Evolutionary conservation across 1,140 invertebrate species (phyloP), one percentile per base, ranked within the genome.

Genomic region (Drosophila sulfurigaster): DNA sequence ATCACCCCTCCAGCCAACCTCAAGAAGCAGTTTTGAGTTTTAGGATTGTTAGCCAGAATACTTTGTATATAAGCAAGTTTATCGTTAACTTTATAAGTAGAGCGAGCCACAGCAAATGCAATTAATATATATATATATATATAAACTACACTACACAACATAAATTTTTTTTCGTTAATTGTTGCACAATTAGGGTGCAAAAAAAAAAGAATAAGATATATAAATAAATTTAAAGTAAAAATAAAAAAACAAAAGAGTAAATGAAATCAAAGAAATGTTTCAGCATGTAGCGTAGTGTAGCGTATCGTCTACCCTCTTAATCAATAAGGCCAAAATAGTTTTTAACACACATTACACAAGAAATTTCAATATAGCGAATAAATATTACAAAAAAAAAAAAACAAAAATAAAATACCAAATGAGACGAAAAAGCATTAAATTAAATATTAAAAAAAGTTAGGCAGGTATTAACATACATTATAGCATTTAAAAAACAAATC

Each of bases 241-340:
- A 54, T n/a, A 15, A 20, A 35, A 13, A 49, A 25, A 20, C 1
- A 30, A 43, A 52, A 5, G 7, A 41, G 38, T 41, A 41, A 41
- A 41, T 10, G n/a, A 8, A 56, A 41, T 28, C 2, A 30, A 70
- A 54, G 51, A 80, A 65, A 65, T 71, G 75, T 86, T 85, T 85
- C 78, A 72, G 20, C 60, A 64, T 13, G 68, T 81, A 78, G 76
- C n/a, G 71, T 86, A 86, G 82, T 64, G 68, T 80, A 66, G 56
- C 60, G 43, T 67, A 43, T 66, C 30, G 57, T 69, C 49, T 89
- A 88, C 57, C 77, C 63, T 63, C 51, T 54, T 54, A 54, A 54
- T n/a, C 20, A 10, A 54, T 89, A 89, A 88, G 83, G 85, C 83
- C 83, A 87, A 88, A 88, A 83, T 88, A 88, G 80, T 70, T 88